These are phyloP conservation scores for Actenoides hombroni DNA, from an alignment of 2,113 vertebrate genomes.

Conservation along the genomic window DNA sequence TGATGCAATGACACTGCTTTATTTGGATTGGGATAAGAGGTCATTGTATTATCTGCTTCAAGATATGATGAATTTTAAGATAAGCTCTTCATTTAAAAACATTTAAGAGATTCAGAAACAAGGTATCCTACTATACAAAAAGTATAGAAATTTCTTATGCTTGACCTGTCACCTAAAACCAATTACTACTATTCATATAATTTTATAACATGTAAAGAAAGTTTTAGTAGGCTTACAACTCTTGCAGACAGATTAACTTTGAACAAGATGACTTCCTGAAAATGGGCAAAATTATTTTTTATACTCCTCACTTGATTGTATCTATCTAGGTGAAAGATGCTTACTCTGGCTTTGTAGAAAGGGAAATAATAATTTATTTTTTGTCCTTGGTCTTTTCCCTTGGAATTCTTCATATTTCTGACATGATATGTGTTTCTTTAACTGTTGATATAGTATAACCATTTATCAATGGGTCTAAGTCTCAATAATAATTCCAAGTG, in stretches of 20 bases:
- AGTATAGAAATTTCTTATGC: neutral
- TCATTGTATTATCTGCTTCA: neutral
- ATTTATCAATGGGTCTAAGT: neutral
- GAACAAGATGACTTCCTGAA: neutral
- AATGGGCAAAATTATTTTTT: neutral
- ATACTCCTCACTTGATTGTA: rapidly evolving
- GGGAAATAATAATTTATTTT: neutral
- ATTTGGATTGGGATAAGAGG: neutral
- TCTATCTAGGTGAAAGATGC: neutral
- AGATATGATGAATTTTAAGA: neutral
- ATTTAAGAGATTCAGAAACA: neutral
- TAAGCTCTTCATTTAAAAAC: neutral
- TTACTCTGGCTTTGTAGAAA: neutral
- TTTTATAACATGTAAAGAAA: neutral
- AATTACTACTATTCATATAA: neutral
- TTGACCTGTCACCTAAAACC: neutral
- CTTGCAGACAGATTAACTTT: neutral
- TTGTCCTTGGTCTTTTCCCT: neutral
- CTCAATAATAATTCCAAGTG: neutral
- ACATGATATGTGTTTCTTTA: neutral
- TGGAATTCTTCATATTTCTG: neutral
- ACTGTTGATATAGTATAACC: neutral
- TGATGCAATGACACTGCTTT: neutral
- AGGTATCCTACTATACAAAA: neutral
- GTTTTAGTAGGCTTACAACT: neutral